A percentile compares a stretch with the other conserved stretches of the same genome.
These are phyloP conservation scores for Armadillidium nasatum DNA, from an alignment of 1,140 invertebrate genomes.

Conservation along the genomic window DNA sequence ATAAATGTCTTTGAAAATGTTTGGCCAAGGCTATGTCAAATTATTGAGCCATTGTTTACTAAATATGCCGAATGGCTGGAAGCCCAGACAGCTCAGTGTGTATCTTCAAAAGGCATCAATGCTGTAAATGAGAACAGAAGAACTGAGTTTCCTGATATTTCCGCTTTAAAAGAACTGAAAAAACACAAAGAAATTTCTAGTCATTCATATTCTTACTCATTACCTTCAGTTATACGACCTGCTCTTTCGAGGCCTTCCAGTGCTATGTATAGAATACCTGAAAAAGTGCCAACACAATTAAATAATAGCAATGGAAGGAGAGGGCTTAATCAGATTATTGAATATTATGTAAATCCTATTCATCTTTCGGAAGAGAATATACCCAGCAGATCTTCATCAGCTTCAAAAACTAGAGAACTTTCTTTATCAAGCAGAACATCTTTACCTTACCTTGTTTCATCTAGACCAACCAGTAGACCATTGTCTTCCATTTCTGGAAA, in stretches of 20 bases:
- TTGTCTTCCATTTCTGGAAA: neutral
- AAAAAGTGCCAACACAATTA: neutral
- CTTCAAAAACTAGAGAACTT: neutral
- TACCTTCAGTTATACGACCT: neutral
- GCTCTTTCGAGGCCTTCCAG: neutral
- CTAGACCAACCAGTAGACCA: neutral
- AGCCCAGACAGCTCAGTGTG: neutral
- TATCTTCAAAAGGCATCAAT: neutral
- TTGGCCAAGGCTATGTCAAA: conserved; percentile 30
- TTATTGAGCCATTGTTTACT: neutral
- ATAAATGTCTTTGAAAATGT: conserved; percentile 27
- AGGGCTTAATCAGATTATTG: too few species aligned
- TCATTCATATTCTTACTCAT: too few species aligned
- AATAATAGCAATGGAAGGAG: too few species aligned
- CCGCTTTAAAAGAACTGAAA: too few species aligned
- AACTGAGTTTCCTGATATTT: too few species aligned
- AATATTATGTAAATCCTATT: neutral
- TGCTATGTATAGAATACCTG: neutral
- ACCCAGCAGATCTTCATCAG: neutral
- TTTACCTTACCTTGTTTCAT: neutral
- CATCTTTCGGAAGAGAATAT: neutral
- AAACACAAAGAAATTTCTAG: too few species aligned
- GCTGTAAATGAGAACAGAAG: too few species aligned
- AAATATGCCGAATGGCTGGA: neutral
- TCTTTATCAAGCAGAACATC: neutral